A percentile compares a stretch with the other conserved stretches of the same genome.
Conservation (phyloP, 2,888 invertebrate species). For the Spicauda simplicius region DNA sequence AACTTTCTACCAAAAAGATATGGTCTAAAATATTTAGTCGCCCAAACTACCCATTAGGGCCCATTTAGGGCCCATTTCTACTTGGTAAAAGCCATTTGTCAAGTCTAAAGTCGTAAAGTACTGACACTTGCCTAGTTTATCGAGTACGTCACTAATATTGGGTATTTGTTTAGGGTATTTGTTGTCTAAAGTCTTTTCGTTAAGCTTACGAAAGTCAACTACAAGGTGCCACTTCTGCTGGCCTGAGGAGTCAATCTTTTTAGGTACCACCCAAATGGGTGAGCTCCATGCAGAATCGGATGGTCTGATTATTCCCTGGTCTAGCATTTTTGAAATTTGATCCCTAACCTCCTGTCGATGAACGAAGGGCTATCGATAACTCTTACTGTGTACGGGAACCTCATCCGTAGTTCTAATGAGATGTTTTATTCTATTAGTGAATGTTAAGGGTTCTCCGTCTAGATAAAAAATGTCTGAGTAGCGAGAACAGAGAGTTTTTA, state of each 20-base stretch:
- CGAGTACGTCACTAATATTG: slow-evolving; percentile 40
- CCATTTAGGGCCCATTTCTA: slow-evolving; percentile 43
- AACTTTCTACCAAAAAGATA: slow-evolving; percentile 42
- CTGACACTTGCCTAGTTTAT: slow-evolving; percentile 40
- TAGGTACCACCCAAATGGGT: slow-evolving; percentile 39
- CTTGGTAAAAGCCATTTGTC: slow-evolving; percentile 42
- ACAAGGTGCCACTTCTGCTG: slow-evolving; percentile 41
- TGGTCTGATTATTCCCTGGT: slow-evolving; percentile 37
- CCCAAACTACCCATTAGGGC: no score
- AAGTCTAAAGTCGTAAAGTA: slow-evolving; percentile 43
- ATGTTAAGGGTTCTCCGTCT: slow-evolving; percentile 6
- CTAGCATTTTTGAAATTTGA: slow-evolving; percentile 32
- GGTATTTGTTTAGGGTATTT: slow-evolving; percentile 40
- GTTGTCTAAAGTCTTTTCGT: slow-evolving; percentile 39
- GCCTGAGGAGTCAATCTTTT: slow-evolving; percentile 35
- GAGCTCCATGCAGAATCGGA: slow-evolving; percentile 39
- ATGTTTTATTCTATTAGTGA: slow-evolving; percentile 10
- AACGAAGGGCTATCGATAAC: slow-evolving; percentile 33
- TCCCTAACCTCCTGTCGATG: no score
- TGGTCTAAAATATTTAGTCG: slow-evolving; percentile 35
- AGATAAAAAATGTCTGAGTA: no score
- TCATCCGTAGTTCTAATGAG: no score
- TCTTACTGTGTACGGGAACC: slow-evolving; percentile 5
- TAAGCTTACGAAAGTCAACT: slow-evolving; percentile 45
- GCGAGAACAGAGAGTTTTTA: no score